These are phyloP conservation scores for Aelia acuminata DNA, from an alignment of 2,888 invertebrate genomes.

Conservation along the genomic window DNA sequence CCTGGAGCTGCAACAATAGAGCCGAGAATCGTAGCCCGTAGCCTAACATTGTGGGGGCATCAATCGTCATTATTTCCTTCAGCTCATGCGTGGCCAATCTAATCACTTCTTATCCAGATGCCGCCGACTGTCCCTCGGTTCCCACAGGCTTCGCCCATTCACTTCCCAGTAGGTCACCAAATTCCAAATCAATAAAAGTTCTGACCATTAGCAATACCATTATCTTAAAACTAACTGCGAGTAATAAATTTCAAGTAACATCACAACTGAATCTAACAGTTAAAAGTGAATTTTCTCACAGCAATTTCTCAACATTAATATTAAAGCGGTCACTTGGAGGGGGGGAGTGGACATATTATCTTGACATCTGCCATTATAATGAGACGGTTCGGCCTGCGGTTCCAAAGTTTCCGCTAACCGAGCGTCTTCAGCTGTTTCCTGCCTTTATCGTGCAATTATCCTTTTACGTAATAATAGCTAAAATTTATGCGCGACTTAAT, in stretches of 20 bases:
- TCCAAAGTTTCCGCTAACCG: neutral
- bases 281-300: neutral
- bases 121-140: conserved; percentile 16
- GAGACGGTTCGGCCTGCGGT: neutral
- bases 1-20: neutral
- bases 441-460: conserved; percentile 13
- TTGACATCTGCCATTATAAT: conserved; percentile 33
- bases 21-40: neutral
- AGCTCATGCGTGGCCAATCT: conserved; percentile 30
- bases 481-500: neutral
- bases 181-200: neutral
- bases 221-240: neutral
- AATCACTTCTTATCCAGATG: conserved; percentile 10
- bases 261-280: neutral
- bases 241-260: neutral
- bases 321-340: neutral
- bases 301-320: neutral
- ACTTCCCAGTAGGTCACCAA: neutral
- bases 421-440: neutral
- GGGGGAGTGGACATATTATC: neutral
- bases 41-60: neutral
- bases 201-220: neutral
- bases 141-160: neutral
- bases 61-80: conserved; percentile 36
- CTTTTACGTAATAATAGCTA: neutral